A percentile compares a stretch with the other conserved stretches of the same genome.
Evolutionary conservation across 2,113 vertebrate species (phyloP).

Genomic region (Oreotrochilus melanogaster): DNA sequence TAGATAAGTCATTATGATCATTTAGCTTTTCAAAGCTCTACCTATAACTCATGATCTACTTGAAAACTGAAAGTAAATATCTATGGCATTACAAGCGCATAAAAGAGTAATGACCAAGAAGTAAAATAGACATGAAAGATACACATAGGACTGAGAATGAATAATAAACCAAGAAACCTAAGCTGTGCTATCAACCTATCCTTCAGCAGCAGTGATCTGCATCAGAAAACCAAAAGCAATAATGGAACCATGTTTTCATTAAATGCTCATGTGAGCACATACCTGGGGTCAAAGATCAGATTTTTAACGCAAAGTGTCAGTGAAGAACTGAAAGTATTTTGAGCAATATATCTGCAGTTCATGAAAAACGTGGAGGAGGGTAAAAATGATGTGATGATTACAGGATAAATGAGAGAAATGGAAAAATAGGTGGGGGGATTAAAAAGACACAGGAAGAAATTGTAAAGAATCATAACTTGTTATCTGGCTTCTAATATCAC

Average conservation of each 20-base stretch:
- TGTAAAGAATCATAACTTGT: not conserved
- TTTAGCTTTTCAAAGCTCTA: not conserved
- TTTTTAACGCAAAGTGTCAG: not conserved
- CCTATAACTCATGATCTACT: not conserved
- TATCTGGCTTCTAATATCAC: constrained; percentile 3
- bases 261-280: not conserved
- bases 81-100: not conserved
- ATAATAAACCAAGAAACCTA: not conserved
- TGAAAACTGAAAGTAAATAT: not conserved
- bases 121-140: not conserved
- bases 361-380: not conserved
- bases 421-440: not conserved
- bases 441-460: not conserved
- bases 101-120: not conserved
- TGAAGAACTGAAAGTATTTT: constrained; percentile 8
- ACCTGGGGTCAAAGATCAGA: constrained; percentile 7
- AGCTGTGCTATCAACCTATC: not conserved
- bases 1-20: not conserved
- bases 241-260: not conserved
- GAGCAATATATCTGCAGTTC: not conserved
- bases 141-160: not conserved
- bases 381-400: not conserved
- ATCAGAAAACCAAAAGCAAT: constrained; percentile 28
- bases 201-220: not conserved
- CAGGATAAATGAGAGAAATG: not conserved